A percentile compares a stretch with the other conserved stretches of the same genome.
Evolutionary conservation across 2,113 vertebrate genomes (phyloP).

Genomic region (Silurus asotus): DNA sequence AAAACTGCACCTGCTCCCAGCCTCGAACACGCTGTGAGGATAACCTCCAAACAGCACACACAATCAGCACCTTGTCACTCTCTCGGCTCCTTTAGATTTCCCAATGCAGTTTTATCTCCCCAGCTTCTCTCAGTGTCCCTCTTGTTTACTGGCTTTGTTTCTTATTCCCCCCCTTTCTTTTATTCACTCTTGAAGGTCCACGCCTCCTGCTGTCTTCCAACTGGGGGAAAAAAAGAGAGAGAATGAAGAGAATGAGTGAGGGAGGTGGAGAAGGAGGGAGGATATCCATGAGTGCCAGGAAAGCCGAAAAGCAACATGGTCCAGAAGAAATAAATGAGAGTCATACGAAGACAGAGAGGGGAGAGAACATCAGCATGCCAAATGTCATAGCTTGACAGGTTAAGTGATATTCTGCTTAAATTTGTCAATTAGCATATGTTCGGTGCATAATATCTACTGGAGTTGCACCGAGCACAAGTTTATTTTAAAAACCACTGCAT

Average conservation of each 20-base stretch:
- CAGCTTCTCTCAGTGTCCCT: conserved; percentile 25
- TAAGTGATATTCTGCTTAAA: not conserved
- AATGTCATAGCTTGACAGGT: not conserved
- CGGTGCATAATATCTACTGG: not conserved
- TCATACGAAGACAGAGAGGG: conserved; percentile 31
- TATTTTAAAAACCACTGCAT: not conserved
- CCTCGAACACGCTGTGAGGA: conserved; percentile 53
- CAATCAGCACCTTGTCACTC: conserved; percentile 30
- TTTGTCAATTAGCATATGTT: not conserved
- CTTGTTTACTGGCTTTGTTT: conserved; percentile 28
- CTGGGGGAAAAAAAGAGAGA: conserved; percentile 53
- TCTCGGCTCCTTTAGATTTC: conserved; percentile 2
- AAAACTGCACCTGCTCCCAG: conserved; percentile 72
- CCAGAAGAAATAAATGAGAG: conserved; percentile 45
- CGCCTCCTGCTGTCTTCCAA: conserved; percentile 64
- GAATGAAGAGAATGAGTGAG: conserved; percentile 2
- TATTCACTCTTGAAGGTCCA: conserved; percentile 59
- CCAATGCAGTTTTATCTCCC: conserved; percentile 33
- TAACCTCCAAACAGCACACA: conserved; percentile 41
- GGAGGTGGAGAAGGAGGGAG: conserved; percentile 44
- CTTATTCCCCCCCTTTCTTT: conserved; percentile 21
- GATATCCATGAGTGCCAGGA: conserved; percentile 66
- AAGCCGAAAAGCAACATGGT: conserved; percentile 62
- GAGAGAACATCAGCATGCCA: conserved; percentile 33
- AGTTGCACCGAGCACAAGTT: not conserved